Evolutionary conservation across 2,888 invertebrate genomes (phyloP).

Genomic region (Bombylius major): DNA sequence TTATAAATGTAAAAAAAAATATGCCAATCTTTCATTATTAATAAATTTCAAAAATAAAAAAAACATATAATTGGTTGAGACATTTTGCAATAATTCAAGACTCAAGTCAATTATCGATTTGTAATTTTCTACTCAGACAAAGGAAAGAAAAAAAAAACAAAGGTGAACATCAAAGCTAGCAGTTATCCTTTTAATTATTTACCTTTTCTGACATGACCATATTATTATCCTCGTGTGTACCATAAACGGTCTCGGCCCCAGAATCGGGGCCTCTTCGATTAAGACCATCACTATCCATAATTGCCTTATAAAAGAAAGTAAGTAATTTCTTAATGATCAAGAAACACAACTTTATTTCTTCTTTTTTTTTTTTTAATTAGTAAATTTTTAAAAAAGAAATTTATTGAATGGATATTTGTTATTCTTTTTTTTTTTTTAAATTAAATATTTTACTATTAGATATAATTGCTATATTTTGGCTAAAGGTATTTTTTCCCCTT

Average conservation of each 20-base stretch:
- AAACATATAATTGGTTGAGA: too few relatives aligned
- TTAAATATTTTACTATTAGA: too few relatives aligned
- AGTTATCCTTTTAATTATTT: constrained; percentile 9
- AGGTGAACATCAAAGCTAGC: too few relatives aligned
- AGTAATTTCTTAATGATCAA: constrained; percentile 9
- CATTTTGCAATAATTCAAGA: too few relatives aligned
- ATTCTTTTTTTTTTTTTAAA: neutral
- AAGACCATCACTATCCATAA: constrained; percentile 11
- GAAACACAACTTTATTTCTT: constrained; percentile 8
- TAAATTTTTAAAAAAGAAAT: neutral
- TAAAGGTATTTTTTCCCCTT: neutral
- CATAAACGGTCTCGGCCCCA: constrained; percentile 77
- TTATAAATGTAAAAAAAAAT: too few relatives aligned
- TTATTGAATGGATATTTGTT: too few relatives aligned
- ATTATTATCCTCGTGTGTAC: constrained; percentile 88
- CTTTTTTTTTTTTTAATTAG: neutral
- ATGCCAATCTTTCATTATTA: too few relatives aligned
- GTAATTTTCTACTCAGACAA: too few relatives aligned
- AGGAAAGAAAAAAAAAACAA: too few relatives aligned
- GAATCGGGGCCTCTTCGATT: constrained; percentile 36
- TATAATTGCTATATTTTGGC: too few relatives aligned
- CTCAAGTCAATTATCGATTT: too few relatives aligned
- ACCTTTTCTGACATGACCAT: constrained; percentile 95
- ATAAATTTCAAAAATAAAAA: too few relatives aligned
- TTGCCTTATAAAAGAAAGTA: constrained; percentile 9